These are phyloP conservation scores for Perognathus longimembris DNA, from an alignment of 2,113 vertebrate genomes.

Conservation along the genomic window DNA sequence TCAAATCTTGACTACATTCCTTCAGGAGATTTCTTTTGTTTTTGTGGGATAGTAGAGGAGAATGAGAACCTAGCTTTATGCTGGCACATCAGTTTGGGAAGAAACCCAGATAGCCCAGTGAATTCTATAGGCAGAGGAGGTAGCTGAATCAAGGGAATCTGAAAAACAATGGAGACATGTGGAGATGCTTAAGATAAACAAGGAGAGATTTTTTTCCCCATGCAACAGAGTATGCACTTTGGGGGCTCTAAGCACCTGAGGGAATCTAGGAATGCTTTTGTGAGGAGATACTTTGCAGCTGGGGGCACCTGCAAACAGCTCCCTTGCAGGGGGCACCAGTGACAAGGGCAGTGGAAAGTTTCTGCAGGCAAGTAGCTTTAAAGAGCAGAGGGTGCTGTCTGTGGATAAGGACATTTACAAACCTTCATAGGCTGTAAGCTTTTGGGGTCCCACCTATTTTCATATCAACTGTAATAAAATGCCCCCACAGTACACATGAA, in stretches of 20 bases:
- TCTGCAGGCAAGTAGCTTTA: neutral
- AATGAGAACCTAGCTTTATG: constrained; percentile 6
- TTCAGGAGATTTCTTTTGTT: constrained; percentile 21
- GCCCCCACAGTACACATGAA: constrained; percentile 1
- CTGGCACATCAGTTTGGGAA: neutral
- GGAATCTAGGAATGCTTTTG: neutral
- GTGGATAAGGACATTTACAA: neutral
- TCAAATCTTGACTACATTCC: too few relatives aligned
- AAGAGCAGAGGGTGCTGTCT: neutral
- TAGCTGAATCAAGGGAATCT: constrained; percentile 12
- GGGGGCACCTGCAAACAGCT: neutral
- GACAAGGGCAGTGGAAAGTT: neutral
- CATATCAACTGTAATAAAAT: constrained; percentile 60
- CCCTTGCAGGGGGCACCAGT: neutral
- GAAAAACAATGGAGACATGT: neutral
- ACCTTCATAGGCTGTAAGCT: neutral
- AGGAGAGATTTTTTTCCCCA: neutral
- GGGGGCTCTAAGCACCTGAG: neutral
- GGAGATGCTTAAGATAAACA: neutral
- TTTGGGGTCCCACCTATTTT: neutral
- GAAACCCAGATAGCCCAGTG: neutral
- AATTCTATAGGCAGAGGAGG: neutral
- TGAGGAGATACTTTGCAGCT: constrained; percentile 16
- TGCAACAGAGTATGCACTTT: neutral
- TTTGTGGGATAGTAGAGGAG: constrained; percentile 2